phyloP scores from a whole-genome alignment of 2,888 invertebrate species.

The Metallyticus violacea region DNA sequence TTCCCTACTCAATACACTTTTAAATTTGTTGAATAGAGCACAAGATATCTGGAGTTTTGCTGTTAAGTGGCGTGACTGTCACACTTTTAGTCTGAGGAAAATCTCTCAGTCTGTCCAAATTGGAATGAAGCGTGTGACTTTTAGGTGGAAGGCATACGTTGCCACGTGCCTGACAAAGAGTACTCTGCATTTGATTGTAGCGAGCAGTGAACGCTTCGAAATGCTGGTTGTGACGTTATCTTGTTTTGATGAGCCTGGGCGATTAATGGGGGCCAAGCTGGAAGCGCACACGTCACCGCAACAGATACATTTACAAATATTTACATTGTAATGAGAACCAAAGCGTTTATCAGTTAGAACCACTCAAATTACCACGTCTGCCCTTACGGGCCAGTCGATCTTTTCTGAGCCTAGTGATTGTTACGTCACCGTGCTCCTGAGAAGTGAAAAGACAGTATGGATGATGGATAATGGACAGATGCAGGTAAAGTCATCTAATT shows the following conservation, averaged over 20 bases:
- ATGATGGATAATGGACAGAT: neutral
- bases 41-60: no score
- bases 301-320: slow-evolving; percentile 8
- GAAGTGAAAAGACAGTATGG: neutral
- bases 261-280: neutral
- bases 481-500: no score
- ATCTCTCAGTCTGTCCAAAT: no score
- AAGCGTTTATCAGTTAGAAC: neutral
- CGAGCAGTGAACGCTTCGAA: neutral
- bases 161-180: no score
- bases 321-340: neutral
- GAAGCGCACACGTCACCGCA: neutral
- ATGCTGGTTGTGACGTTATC: neutral
- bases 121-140: no score
- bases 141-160: no score
- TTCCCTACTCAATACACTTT: no score
- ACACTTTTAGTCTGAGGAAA: no score
- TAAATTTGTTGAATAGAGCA: no score
- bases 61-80: no score
- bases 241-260: neutral
- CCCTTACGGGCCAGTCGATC: neutral
- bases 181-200: no score
- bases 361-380: neutral
- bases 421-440: neutral
- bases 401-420: neutral